These are phyloP conservation scores for Apostichopus japonicus DNA, from an alignment of 35 echinoderm and acorn worm species.

Conservation along the genomic window DNA sequence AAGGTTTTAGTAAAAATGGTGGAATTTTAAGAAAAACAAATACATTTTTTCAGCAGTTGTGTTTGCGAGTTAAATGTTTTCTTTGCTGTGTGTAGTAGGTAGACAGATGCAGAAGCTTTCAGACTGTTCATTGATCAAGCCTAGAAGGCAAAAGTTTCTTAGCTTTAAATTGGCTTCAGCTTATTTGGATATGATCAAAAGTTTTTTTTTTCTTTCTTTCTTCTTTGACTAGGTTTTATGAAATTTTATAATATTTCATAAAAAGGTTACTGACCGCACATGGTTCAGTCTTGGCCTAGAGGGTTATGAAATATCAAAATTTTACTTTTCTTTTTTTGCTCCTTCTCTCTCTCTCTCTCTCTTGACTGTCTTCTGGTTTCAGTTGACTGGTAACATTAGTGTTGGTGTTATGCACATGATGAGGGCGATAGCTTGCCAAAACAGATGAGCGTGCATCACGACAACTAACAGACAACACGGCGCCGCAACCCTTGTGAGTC, in stretches of 20 bases:
- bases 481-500: conserved; percentile 52
- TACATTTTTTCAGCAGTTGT: background rate
- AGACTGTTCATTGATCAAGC: conserved; percentile 34
- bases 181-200: conserved; percentile 32
- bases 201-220: background rate
- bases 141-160: conserved; percentile 24
- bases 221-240: background rate
- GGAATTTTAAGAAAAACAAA: conserved; percentile 6
- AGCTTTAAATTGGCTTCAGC: conserved; percentile 31
- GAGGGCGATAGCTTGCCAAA: conserved; percentile 58
- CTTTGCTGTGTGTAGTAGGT: background rate
- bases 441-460: conserved; percentile 47
- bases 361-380: conserved; percentile 34
- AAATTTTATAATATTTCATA: conserved; percentile 20
- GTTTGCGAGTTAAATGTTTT: conserved; percentile 21
- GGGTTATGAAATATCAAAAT: conserved; percentile 63
- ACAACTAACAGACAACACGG: conserved; percentile 50
- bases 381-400: conserved; percentile 65
- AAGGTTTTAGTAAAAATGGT: conserved; percentile 1
- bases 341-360: conserved; percentile 19
- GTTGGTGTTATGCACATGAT: conserved; percentile 47
- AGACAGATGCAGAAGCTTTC: background rate
- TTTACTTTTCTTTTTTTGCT: background rate
- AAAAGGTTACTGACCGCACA: conserved; percentile 63
- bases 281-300: conserved; percentile 57